Evolutionary conservation across 2,113 vertebrate genomes (phyloP).

Genomic region (Daubentonia madagascariensis): DNA sequence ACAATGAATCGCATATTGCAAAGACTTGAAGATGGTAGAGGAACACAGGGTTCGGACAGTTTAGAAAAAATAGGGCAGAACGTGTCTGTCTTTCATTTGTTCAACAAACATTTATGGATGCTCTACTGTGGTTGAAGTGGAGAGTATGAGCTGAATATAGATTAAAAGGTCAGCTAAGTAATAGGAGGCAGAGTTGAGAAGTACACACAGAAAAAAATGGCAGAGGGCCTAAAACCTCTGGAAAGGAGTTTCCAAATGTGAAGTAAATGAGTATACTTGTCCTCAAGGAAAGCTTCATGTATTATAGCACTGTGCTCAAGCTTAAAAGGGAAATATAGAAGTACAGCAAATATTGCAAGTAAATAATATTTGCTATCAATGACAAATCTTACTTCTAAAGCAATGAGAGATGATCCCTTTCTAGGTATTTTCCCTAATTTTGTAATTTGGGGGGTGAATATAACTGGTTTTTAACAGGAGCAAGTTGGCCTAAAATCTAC

Average conservation of each 20-base stretch:
- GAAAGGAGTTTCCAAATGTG: background rate
- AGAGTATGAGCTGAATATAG: background rate
- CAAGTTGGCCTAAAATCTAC: background rate
- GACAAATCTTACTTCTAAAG: background rate
- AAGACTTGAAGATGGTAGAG: background rate
- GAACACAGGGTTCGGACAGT: background rate
- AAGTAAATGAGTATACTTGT: background rate
- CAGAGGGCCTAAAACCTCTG: background rate
- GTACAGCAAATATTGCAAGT: slow-evolving; percentile 3
- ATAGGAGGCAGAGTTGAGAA: background rate
- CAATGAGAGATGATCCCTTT: slow-evolving; percentile 9
- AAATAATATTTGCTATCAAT: slow-evolving; percentile 7
- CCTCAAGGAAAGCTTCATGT: background rate
- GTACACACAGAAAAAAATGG: background rate
- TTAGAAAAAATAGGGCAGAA: slow-evolving; percentile 5
- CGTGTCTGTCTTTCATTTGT: background rate
- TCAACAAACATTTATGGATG: background rate
- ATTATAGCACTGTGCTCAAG: background rate
- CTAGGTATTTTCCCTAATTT: background rate
- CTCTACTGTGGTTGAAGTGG: background rate
- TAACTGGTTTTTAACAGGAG: background rate
- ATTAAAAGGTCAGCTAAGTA: slow-evolving; percentile 6
- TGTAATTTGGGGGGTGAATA: background rate
- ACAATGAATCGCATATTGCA: background rate
- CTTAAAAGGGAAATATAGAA: background rate